Base-by-base conservation (phyloP, 2,113 vertebrate species). In the Taxidea taxus region DNA sequence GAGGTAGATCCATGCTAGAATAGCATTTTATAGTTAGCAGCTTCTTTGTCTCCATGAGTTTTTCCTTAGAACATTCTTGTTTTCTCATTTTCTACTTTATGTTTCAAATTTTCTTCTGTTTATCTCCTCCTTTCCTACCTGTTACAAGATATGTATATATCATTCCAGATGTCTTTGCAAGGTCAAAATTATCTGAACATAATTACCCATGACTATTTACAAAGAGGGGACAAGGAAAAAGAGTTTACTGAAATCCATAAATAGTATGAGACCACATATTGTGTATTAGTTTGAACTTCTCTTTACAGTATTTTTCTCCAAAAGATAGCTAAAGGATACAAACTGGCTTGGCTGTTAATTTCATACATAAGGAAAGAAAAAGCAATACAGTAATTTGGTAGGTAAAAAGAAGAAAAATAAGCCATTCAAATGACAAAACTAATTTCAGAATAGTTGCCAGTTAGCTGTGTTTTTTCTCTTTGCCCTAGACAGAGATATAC, bases 51-150 rank as follows among this genome's bases (percentile, higher is more conserved):
- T 85, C 78, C n/a, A 77, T 60, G 39, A 78, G 12, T 87, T 13
- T 92, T 95, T 94, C 66, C 51, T 96, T 81, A 90, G 85, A 90
- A 85, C n/a, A 78, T 66, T 93, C 14, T 77, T 51, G 23, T 64
- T 87, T 96, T 83, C 20, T 84, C 25, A 80, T 82, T 95, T 92
- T 92, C 29, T 47, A 68, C 42, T 83, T 96, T 49, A 25, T 29
- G 31, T 56, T 96, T 85, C 60, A 64, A 2, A 75, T 68, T 93
- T 95, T 87, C 39, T 87, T 84, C 64, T 68, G 14, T 66, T 91
- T 86, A 37, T 44, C 39, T 37, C 47, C 7, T 83, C 0, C 77
- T 27, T 92, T 92, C 64, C 34, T 70, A 34, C 70, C 18, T 54
- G 3, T 66, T 70, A 72, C 2, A 80, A 92, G 39, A 29, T 49